Conservation (phyloP, 2,113 vertebrate genomes). For the Phoenicopterus ruber region DNA sequence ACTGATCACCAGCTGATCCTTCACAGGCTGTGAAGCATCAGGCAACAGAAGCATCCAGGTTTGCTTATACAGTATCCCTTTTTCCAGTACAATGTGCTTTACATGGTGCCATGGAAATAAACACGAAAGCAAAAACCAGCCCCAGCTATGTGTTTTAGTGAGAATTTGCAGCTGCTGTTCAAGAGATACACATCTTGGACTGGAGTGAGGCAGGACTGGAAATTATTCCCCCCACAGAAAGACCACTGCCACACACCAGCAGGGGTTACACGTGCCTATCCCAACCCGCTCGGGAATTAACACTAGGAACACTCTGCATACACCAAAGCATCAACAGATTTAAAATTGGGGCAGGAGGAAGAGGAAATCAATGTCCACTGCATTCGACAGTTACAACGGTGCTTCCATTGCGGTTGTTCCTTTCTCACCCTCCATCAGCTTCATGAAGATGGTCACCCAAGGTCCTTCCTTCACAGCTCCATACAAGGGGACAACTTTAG, state of each 20-base stretch:
- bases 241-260: neutral
- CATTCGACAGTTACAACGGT: neutral
- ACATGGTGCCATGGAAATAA: neutral
- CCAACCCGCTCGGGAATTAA: neutral
- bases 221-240: neutral
- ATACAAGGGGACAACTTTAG: constrained; percentile 88
- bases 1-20: neutral
- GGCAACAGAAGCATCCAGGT: neutral
- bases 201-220: neutral
- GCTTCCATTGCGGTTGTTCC: neutral
- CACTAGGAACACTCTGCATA: neutral
- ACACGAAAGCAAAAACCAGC: neutral
- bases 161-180: neutral
- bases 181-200: neutral
- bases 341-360: neutral
- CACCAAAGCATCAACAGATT: neutral
- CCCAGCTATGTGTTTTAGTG: neutral
- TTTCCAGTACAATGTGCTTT: neutral
- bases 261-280: neutral
- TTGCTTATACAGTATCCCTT: neutral
- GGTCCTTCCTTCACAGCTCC: constrained; percentile 91
- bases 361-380: neutral
- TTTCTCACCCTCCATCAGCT: constrained; percentile 86
- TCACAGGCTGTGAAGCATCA: neutral
- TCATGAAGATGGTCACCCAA: constrained; percentile 90